These are phyloP conservation scores for Neodontobutis hainanensis DNA, from an alignment of 2,113 vertebrate genomes.

Conservation along the genomic window DNA sequence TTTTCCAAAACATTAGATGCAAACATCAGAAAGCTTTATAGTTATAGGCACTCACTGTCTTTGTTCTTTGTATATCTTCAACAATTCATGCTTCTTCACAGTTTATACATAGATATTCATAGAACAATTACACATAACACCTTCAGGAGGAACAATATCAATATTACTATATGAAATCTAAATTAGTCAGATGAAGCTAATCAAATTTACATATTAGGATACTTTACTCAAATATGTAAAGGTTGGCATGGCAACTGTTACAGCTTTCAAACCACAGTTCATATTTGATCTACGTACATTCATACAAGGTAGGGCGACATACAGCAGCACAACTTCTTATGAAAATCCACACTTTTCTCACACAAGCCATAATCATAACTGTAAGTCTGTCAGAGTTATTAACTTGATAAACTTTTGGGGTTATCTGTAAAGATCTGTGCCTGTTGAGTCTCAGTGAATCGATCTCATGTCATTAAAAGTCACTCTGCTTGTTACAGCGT, in stretches of 20 bases:
- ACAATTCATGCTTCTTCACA: slow-evolving; percentile 4
- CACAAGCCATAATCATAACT: neutral
- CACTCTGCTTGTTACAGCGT: slow-evolving; percentile 49
- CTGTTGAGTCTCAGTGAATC: slow-evolving; percentile 43
- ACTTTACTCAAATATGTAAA: slow-evolving; percentile 19
- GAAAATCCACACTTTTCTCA: slow-evolving; percentile 8
- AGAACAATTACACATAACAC: neutral
- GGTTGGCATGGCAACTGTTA: slow-evolving; percentile 2
- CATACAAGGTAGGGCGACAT: neutral
- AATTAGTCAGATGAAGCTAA: slow-evolving; percentile 25
- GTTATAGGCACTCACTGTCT: slow-evolving; percentile 9
- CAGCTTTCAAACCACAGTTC: neutral
- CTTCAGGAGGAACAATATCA: neutral
- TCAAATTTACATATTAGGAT: slow-evolving; percentile 23
- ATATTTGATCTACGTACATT: neutral
- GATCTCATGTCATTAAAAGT: slow-evolving; percentile 69
- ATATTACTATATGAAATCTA: neutral
- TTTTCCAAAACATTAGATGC: slow-evolving; percentile 64
- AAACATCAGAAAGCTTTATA: slow-evolving; percentile 38
- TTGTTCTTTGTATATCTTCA: neutral
- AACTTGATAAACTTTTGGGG: slow-evolving; percentile 38
- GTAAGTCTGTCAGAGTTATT: slow-evolving; percentile 40
- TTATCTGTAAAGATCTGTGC: slow-evolving; percentile 48
- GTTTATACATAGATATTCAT: neutral
- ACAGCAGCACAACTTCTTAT: neutral